Conservation (phyloP, 1,140 invertebrate genomes). For the Drosophila repletoides region DNA sequence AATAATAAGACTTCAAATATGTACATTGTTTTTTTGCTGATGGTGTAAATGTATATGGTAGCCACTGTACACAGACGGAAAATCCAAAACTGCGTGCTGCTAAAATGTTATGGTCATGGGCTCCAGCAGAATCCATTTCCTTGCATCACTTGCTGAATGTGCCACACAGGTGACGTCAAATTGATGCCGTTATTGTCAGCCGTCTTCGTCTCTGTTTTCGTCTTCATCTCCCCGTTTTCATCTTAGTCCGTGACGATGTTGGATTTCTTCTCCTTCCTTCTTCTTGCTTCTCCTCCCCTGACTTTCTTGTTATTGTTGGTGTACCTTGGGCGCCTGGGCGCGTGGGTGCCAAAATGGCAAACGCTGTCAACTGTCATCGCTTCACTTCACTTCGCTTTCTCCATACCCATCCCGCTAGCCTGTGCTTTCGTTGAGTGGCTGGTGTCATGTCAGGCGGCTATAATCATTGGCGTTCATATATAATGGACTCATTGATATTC, state of each 20-base stretch:
- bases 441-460: slow-evolving; percentile 70
- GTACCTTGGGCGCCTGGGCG: slow-evolving; percentile 12
- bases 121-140: slow-evolving; percentile 13
- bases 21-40: too few relatives aligned
- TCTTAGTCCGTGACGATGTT: not conserved
- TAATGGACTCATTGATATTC: slow-evolving; percentile 78
- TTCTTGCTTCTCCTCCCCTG: slow-evolving; percentile 45
- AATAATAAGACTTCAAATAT: too few relatives aligned
- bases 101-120: slow-evolving; percentile 71
- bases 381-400: slow-evolving; percentile 1
- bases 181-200: slow-evolving; percentile 73
- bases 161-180: slow-evolving; percentile 68
- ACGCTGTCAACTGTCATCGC: slow-evolving; percentile 53
- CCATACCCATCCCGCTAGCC: not conserved
- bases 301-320: slow-evolving; percentile 23
- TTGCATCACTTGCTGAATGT: slow-evolving; percentile 44
- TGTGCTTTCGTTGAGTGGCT: slow-evolving; percentile 30
- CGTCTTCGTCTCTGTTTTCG: slow-evolving; percentile 12
- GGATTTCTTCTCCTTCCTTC: not conserved
- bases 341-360: slow-evolving; percentile 48
- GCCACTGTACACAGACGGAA: not conserved
- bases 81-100: slow-evolving; percentile 47
- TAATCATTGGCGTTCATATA: slow-evolving; percentile 76
- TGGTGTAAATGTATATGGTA: not conserved
- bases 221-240: not conserved